phyloP scores from a whole-genome alignment of 2,888 invertebrate species.

The Himalopsyche kuldschensis region DNA sequence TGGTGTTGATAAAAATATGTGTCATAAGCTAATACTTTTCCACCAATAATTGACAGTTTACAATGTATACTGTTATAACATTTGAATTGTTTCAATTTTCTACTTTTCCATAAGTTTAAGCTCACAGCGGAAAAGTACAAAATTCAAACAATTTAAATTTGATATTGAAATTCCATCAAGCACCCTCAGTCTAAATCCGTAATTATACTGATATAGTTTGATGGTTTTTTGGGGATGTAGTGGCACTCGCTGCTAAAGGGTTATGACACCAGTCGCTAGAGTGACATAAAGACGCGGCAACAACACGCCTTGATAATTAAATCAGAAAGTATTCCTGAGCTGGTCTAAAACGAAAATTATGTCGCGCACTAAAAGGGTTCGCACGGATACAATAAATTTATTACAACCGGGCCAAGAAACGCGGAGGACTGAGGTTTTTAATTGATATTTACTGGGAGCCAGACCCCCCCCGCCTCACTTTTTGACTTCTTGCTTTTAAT shows the following conservation, averaged over 20 bases:
- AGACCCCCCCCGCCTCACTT: neutral
- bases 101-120: too few species aligned
- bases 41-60: too few species aligned
- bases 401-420: neutral
- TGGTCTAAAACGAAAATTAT: conserved; percentile 58
- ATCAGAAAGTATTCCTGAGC: conserved; percentile 42
- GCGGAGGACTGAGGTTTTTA: conserved; percentile 17
- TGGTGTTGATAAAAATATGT: too few species aligned
- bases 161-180: too few species aligned
- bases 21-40: too few species aligned
- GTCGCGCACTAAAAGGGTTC: conserved; percentile 49
- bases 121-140: too few species aligned
- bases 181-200: too few species aligned
- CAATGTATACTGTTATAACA: too few species aligned
- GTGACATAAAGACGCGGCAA: conserved; percentile 38
- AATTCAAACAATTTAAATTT: too few species aligned
- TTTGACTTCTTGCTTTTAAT: neutral
- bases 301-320: conserved; percentile 38
- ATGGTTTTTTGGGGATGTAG: neutral
- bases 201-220: too few species aligned
- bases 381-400: conserved; percentile 47
- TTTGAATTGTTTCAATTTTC: too few species aligned
- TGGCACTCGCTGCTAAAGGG: neutral
- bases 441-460: conserved; percentile 31
- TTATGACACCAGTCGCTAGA: conserved; percentile 22